These are phyloP conservation scores for Pardosa pseudoannulata DNA, from an alignment of 2,888 invertebrate genomes.

Conservation along the genomic window DNA sequence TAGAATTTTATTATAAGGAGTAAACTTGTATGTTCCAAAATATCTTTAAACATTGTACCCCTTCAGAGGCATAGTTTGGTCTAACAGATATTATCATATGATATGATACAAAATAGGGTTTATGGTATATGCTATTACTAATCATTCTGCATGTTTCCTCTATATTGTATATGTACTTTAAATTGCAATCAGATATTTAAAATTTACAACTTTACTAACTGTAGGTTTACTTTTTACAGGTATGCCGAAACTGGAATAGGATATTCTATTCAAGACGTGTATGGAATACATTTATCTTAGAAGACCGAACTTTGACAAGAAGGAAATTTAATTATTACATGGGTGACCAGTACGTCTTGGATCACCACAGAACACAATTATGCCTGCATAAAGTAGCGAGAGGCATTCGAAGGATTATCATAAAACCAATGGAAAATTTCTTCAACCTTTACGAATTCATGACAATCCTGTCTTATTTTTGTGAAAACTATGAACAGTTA, in stretches of 20 bases:
- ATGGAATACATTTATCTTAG: conserved; percentile 86
- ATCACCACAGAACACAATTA: conserved; percentile 85
- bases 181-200: too few species aligned
- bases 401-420: conserved; percentile 83
- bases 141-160: too few species aligned
- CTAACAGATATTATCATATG: too few species aligned
- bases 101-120: too few species aligned
- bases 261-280: conserved; percentile 85
- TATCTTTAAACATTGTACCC: too few species aligned
- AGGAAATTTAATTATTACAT: conserved; percentile 88
- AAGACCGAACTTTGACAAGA: conserved; percentile 85
- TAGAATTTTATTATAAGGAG: too few species aligned
- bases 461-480: conserved; percentile 86
- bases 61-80: too few species aligned
- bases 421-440: conserved; percentile 86
- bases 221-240: conserved; percentile 69
- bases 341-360: conserved; percentile 87
- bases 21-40: too few species aligned
- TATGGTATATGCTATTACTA: too few species aligned
- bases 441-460: conserved; percentile 90
- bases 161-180: too few species aligned
- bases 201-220: too few species aligned
- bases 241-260: conserved; percentile 76
- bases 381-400: conserved; percentile 84
- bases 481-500: conserved; percentile 66